Evolutionary conservation across 1,140 invertebrate genomes (phyloP).

Genomic region (Bombus picipes): DNA sequence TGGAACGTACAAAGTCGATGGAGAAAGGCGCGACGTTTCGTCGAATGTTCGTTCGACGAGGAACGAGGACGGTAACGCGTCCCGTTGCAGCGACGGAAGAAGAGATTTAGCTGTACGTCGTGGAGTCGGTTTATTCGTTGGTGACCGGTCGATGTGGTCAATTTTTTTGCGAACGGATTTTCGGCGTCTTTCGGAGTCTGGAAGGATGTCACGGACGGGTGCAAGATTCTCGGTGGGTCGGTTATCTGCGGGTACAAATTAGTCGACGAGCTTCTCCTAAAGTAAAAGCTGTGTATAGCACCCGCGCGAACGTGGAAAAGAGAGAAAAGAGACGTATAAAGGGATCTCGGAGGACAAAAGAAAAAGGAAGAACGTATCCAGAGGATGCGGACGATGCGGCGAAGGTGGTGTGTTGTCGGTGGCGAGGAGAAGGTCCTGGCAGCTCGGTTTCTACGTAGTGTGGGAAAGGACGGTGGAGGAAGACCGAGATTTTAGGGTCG

Average conservation of each 20-base stretch:
- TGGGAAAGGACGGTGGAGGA: conserved; percentile 72
- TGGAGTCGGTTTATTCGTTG: conserved; percentile 34
- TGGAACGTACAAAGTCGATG: not conserved
- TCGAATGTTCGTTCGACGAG: too few species aligned
- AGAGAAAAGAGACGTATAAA: conserved; percentile 55
- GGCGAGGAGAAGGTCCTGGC: conserved; percentile 6
- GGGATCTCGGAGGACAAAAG: conserved; percentile 21
- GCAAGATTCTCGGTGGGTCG: conserved; percentile 62
- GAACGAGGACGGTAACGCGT: not conserved
- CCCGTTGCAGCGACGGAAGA: not conserved
- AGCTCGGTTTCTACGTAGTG: conserved; percentile 62
- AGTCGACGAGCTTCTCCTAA: conserved; percentile 78
- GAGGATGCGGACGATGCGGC: conserved; percentile 14
- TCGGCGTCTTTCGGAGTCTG: conserved; percentile 16
- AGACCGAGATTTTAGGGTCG: conserved; percentile 65
- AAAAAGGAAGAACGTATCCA: conserved; percentile 46
- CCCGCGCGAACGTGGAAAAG: conserved; percentile 65
- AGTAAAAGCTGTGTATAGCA: conserved; percentile 80
- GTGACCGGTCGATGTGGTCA: conserved; percentile 28
- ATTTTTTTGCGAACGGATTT: conserved; percentile 46
- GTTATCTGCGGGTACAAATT: conserved; percentile 81
- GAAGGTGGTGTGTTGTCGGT: not conserved
- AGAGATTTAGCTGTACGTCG: not conserved
- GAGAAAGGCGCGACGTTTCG: not conserved
- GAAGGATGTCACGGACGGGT: conserved; percentile 71